A percentile compares a stretch with the other conserved stretches of the same genome.
Conservation (phyloP, 2,888 invertebrate genomes). For the Papilio demoleus region DNA sequence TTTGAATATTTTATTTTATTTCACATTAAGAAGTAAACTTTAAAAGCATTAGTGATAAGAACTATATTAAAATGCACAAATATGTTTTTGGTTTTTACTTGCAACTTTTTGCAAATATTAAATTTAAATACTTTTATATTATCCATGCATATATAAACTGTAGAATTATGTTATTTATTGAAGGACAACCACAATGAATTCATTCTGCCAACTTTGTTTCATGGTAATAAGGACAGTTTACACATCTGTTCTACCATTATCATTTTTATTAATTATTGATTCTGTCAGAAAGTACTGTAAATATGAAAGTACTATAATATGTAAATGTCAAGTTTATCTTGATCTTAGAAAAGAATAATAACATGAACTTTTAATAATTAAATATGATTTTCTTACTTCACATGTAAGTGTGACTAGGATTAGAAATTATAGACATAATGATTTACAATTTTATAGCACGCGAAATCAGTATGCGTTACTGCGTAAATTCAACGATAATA, state of each 20-base stretch:
- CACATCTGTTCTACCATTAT: neutral
- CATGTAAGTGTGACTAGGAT: neutral
- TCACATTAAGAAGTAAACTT: neutral
- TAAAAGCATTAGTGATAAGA: neutral
- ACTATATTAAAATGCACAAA: neutral
- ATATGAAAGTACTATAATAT: no score
- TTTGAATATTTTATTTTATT: neutral
- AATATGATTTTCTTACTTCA: no score
- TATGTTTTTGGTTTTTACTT: neutral
- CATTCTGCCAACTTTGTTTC: neutral
- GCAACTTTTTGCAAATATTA: no score
- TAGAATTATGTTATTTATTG: neutral
- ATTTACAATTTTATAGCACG: neutral
- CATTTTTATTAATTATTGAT: neutral
- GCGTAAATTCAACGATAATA: neutral
- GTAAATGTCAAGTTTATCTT: no score
- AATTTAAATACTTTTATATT: neutral
- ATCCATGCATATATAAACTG: neutral
- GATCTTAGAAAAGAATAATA: no score
- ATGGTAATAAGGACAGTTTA: neutral
- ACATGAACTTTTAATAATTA: no score
- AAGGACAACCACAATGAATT: slow-evolving; percentile 7
- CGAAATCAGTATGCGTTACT: neutral
- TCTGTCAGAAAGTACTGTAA: neutral
- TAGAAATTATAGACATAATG: neutral